A percentile compares a stretch with the other conserved stretches of the same genome.
Evolutionary conservation across 2,797 vertebrate genomes (phyloP).

Genomic region (Lophius americanus): DNA sequence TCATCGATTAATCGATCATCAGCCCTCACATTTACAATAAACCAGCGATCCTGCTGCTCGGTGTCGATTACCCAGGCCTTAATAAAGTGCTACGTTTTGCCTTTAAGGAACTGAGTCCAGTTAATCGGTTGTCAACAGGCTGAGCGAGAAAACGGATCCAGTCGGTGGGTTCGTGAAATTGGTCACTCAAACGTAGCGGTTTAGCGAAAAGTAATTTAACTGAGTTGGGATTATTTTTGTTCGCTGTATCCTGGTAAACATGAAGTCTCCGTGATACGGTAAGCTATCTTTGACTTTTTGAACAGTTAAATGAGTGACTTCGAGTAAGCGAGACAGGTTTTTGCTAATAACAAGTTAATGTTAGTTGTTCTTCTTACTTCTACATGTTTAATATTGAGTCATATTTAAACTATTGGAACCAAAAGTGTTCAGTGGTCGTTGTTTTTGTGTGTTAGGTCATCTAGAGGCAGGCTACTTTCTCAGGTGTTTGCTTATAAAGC

Average conservation of each 20-base stretch:
- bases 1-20: slow-evolving; percentile 32
- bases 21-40: background rate
- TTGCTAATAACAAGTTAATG: background rate
- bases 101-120: slow-evolving; percentile 73
- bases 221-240: background rate
- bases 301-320: slow-evolving; percentile 23
- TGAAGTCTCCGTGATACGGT: slow-evolving; percentile 52
- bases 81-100: slow-evolving; percentile 40
- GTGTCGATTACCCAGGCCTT: slow-evolving; percentile 70
- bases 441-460: too few relatives aligned
- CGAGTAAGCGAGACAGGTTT: background rate
- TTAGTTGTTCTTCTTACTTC: background rate
- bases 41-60: slow-evolving; percentile 1
- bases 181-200: slow-evolving; percentile 5
- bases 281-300: slow-evolving; percentile 17
- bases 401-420: background rate
- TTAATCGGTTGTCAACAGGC: slow-evolving; percentile 76
- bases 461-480: slow-evolving; percentile 34
- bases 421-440: too few relatives aligned
- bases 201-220: background rate
- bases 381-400: background rate
- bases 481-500: slow-evolving; percentile 14
- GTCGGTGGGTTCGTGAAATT: slow-evolving; percentile 38
- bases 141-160: slow-evolving; percentile 30
- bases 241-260: slow-evolving; percentile 8